phyloP scores from a whole-genome alignment of 1,140 invertebrate genomes.

The Drosophila ogumai region DNA sequence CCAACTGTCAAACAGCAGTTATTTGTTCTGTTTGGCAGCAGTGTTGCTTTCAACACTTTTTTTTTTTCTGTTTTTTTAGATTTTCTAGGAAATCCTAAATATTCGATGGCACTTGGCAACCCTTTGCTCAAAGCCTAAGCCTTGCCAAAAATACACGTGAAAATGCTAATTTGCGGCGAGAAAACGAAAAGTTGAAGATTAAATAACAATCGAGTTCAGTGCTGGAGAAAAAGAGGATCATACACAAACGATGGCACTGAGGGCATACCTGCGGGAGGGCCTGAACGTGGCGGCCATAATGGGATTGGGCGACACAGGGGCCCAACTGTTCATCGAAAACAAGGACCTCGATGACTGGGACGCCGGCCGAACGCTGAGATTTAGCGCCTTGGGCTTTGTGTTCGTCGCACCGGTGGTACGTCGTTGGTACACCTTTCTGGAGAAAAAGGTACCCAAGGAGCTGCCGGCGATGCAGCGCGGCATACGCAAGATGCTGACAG shows the following conservation, averaged over 20 bases:
- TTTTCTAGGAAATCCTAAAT: background rate
- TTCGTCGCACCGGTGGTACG: constrained; percentile 88
- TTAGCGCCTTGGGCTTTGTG: constrained; percentile 77
- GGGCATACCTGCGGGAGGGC: constrained; percentile 54
- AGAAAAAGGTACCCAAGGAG: constrained; percentile 85
- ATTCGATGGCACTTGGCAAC: background rate
- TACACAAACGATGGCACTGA: constrained; percentile 19
- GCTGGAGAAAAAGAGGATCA: too few relatives aligned
- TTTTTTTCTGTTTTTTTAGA: background rate
- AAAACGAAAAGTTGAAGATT: background rate
- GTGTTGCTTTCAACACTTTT: constrained; percentile 2
- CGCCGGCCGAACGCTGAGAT: constrained; percentile 75
- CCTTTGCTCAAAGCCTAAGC: background rate
- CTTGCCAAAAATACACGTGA: background rate
- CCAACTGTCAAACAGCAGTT: background rate
- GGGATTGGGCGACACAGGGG: constrained; percentile 84
- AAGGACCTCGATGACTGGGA: constrained; percentile 64
- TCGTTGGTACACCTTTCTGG: constrained; percentile 90
- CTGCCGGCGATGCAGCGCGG: constrained; percentile 33
- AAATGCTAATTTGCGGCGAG: background rate
- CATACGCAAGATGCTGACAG: constrained; percentile 86
- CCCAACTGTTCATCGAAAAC: constrained; percentile 84
- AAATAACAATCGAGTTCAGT: background rate
- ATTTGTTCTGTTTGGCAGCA: background rate
- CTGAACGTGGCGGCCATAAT: constrained; percentile 84